Conservation (phyloP, 2,888 invertebrate genomes). For the Himalopsyche anomala region DNA sequence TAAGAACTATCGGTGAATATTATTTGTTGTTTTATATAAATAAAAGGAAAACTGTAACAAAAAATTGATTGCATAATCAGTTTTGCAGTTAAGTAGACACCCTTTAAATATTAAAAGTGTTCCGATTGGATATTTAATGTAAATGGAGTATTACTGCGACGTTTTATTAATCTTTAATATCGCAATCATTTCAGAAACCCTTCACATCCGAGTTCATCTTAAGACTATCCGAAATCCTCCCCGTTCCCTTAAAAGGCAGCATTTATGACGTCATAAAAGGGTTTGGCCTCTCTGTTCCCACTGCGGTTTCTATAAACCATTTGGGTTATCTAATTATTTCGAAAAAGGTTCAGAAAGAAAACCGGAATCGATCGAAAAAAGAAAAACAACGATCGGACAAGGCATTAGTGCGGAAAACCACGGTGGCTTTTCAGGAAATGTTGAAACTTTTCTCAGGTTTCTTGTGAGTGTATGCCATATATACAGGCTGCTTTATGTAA, state of each 20-base stretch:
- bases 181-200: neutral
- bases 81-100: too few relatives aligned
- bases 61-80: too few relatives aligned
- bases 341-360: slow-evolving; percentile 36
- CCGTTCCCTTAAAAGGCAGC: neutral
- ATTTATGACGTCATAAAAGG: slow-evolving; percentile 39
- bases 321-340: slow-evolving; percentile 43
- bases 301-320: slow-evolving; percentile 35
- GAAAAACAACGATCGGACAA: slow-evolving; percentile 43
- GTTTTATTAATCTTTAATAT: slow-evolving; percentile 8
- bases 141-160: neutral
- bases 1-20: too few relatives aligned
- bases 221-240: neutral
- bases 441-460: slow-evolving; percentile 21
- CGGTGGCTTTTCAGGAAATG: slow-evolving; percentile 42
- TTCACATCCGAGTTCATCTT: neutral
- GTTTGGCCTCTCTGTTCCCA: slow-evolving; percentile 35
- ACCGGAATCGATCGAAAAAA: slow-evolving; percentile 43
- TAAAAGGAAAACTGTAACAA: too few relatives aligned
- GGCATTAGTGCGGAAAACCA: slow-evolving; percentile 32
- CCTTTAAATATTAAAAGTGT: too few relatives aligned
- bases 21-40: too few relatives aligned
- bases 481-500: slow-evolving; percentile 25
- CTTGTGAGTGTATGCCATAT: neutral
- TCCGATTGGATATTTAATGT: neutral